phyloP scores from a whole-genome alignment of 2,888 invertebrate genomes.

The Eubasilissa splendida region DNA sequence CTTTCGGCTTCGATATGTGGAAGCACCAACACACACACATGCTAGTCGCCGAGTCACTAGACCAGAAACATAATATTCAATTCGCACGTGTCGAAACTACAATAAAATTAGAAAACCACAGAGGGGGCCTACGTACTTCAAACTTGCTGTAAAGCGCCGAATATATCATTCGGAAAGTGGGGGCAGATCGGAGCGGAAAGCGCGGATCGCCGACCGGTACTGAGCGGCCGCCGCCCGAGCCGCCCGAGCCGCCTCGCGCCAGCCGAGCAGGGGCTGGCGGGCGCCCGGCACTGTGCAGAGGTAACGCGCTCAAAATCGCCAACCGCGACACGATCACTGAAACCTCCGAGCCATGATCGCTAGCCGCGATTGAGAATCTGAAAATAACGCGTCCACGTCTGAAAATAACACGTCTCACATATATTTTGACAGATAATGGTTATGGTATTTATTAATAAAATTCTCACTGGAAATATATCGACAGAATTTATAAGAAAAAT shows the following conservation, averaged over 20 bases:
- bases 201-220: constrained; percentile 31
- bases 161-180: constrained; percentile 50
- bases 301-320: no score
- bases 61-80: constrained; percentile 31
- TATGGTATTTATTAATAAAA: no score
- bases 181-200: constrained; percentile 24
- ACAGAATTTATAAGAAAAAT: no score
- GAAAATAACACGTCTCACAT: no score
- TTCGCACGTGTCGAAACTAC: constrained; percentile 45
- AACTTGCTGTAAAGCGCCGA: constrained; percentile 57
- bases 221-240: constrained; percentile 20
- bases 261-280: background rate
- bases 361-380: background rate
- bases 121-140: constrained; percentile 49
- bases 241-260: background rate
- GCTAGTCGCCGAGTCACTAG: constrained; percentile 45
- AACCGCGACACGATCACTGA: background rate
- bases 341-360: background rate
- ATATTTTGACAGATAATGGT: no score
- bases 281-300: no score
- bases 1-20: constrained; percentile 57
- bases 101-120: constrained; percentile 51
- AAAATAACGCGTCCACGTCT: no score
- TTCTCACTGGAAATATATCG: no score
- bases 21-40: constrained; percentile 59